Base-by-base conservation (phyloP, 2,888 invertebrate genomes). In the Zygaena filipendulae region DNA sequence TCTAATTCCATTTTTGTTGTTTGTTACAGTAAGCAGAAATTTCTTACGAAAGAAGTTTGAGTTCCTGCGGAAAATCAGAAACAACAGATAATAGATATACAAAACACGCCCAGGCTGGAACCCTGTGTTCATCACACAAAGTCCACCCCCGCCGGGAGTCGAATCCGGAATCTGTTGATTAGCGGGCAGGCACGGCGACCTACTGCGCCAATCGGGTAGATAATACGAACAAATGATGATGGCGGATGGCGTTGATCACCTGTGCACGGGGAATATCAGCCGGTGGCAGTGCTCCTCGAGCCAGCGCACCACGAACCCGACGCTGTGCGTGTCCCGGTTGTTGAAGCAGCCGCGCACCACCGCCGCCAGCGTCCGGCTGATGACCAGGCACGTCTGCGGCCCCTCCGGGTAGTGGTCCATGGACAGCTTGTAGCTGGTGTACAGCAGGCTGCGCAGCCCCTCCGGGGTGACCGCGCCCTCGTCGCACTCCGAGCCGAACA, bases 301-400 rank as follows among this genome's bases (percentile, higher is more conserved):
- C 93, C 93, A 94, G 55, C 92, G 90, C 27, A 87, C 85, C 33
- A 92, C 87, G 56, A 85, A 93, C 33, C 87, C 87, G 11, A 86
- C 75, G 27, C 90, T 90, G 41, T 93, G 82, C 25, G 81, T 79
- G 34, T 85, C 84, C 60, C 91, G 91, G 13, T 86, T 86, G 59
- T 92, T 90, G 71, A 92, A 93, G 56, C 92, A 92, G 10, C 92
- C 88, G 43, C 85, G 84, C 27, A 88, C 84, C 18, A 92, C 88
- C 2, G 91, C 84, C 25, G 85, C 74, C 27, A 92, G 68, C 1
- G 91, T 90, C 42, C 85, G 84, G 52, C 58, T 59, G 40, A 82
- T 82, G 61, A 77, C 61, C 20, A 84, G 74, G 48, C 89, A 88
- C 1, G 84, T 80, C 46, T 83, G 83, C 3, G 84, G 82, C 0